Evolutionary conservation across 2,888 invertebrate species (phyloP).

Genomic region (Achlya flavicornis): DNA sequence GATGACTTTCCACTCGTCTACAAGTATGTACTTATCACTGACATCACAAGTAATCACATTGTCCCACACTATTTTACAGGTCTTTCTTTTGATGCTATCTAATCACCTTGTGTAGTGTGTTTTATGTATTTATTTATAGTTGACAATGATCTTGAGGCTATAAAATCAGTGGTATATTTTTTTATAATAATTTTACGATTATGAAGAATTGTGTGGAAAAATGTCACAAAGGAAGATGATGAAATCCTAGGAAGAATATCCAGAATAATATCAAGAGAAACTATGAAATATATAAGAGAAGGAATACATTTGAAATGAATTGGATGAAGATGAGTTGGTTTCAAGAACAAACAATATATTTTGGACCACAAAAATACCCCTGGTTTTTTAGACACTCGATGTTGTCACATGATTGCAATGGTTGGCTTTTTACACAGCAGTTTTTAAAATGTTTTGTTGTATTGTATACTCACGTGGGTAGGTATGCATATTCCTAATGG

Average conservation of each 20-base stretch:
- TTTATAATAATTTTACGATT: constrained; percentile 28
- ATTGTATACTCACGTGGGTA: constrained; percentile 46
- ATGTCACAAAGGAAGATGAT: constrained; percentile 18
- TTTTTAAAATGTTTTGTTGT: constrained; percentile 35
- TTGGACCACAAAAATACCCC: constrained; percentile 42
- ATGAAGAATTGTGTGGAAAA: constrained; percentile 22
- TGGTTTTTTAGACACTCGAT: constrained; percentile 49
- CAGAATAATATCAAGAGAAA: not conserved
- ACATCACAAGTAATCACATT: constrained; percentile 47
- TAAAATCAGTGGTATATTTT: constrained; percentile 62
- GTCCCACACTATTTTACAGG: constrained; percentile 67
- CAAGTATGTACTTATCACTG: constrained; percentile 86
- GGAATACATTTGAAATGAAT: constrained; percentile 21
- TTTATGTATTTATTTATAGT: constrained; percentile 67
- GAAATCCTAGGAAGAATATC: constrained; percentile 8
- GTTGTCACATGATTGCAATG: constrained; percentile 28
- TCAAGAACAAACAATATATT: constrained; percentile 18
- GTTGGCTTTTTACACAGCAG: constrained; percentile 44
- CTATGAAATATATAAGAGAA: constrained; percentile 12
- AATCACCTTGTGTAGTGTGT: constrained; percentile 51
- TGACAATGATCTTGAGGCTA: constrained; percentile 55
- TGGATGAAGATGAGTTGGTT: constrained; percentile 20
- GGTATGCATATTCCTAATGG: constrained; percentile 60
- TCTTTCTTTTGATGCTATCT: constrained; percentile 41
- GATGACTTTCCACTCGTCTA: constrained; percentile 92